These are phyloP conservation scores for Dufourea novaeangliae DNA, from an alignment of 1,140 invertebrate genomes.

Conservation along the genomic window DNA sequence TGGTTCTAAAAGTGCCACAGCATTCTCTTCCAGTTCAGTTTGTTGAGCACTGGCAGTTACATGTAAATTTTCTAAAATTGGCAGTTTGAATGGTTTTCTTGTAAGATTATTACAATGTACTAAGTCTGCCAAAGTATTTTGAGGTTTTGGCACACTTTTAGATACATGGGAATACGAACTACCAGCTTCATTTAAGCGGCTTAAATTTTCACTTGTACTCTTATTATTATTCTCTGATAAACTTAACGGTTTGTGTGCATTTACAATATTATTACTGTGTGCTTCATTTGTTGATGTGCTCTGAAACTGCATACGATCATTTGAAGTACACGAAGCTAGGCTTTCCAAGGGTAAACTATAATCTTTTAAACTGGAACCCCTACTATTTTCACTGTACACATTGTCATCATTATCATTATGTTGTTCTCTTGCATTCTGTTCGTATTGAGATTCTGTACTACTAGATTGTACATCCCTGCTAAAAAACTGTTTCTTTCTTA, in stretches of 20 bases:
- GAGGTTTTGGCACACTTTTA: constrained; percentile 34
- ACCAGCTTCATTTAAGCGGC: constrained; percentile 20
- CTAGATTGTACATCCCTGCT: constrained; percentile 28
- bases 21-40: constrained; percentile 72
- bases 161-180: constrained; percentile 15
- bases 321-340: constrained; percentile 37
- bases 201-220: constrained; percentile 38
- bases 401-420: constrained; percentile 39
- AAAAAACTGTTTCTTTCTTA: constrained; percentile 38
- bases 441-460: not conserved
- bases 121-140: constrained; percentile 28
- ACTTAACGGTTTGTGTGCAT: constrained; percentile 31
- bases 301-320: constrained; percentile 25
- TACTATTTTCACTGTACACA: constrained; percentile 1
- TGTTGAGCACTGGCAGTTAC: constrained; percentile 71
- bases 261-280: constrained; percentile 25
- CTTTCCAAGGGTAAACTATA: constrained; percentile 26
- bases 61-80: constrained; percentile 75
- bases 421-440: constrained; percentile 21
- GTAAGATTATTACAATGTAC: constrained; percentile 46
- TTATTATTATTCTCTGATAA: constrained; percentile 57
- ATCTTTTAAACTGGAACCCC: constrained; percentile 7
- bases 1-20: constrained; percentile 66
- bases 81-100: constrained; percentile 75
- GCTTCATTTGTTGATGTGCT: constrained; percentile 9